phyloP scores from a whole-genome alignment of 1,140 invertebrate genomes.

The Hyposmocoma kahamanoa region DNA sequence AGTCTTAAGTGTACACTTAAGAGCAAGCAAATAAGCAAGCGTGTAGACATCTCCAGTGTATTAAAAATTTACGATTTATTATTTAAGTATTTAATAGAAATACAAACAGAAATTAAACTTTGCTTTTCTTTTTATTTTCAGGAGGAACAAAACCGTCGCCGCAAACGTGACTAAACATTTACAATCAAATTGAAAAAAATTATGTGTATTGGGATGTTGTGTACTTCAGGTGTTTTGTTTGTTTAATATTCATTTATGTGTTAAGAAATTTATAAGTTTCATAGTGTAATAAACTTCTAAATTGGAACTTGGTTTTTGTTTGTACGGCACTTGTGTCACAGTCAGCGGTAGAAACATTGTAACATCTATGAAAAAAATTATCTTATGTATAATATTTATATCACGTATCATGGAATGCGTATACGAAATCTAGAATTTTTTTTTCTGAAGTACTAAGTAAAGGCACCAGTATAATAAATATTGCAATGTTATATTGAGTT shows the following conservation, averaged over 20 bases:
- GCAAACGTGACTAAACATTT: slow-evolving; percentile 56
- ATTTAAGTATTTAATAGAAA: too few species aligned
- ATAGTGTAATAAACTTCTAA: not conserved
- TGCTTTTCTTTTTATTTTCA: slow-evolving; percentile 48
- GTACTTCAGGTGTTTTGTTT: slow-evolving; percentile 1
- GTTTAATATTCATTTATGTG: slow-evolving; percentile 3
- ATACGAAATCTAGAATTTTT: too few species aligned
- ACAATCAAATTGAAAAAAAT: not conserved
- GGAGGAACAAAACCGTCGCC: slow-evolving; percentile 68
- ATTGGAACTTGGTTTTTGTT: not conserved
- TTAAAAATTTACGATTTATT: slow-evolving; percentile 1
- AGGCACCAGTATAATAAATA: too few species aligned
- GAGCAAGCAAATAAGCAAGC: too few species aligned
- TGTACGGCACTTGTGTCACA: not conserved
- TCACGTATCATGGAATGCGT: too few species aligned
- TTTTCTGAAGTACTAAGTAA: too few species aligned
- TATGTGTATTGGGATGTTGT: slow-evolving; percentile 2
- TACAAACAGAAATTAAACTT: too few species aligned
- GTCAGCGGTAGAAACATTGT: not conserved
- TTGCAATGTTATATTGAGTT: too few species aligned
- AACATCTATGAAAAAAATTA: not conserved
- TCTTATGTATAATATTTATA: not conserved
- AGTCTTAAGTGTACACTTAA: too few species aligned
- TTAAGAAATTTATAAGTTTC: slow-evolving; percentile 21
- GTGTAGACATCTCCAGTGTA: not conserved